phyloP scores from a whole-genome alignment of 2,797 vertebrate genomes.

The Otus scops region DNA sequence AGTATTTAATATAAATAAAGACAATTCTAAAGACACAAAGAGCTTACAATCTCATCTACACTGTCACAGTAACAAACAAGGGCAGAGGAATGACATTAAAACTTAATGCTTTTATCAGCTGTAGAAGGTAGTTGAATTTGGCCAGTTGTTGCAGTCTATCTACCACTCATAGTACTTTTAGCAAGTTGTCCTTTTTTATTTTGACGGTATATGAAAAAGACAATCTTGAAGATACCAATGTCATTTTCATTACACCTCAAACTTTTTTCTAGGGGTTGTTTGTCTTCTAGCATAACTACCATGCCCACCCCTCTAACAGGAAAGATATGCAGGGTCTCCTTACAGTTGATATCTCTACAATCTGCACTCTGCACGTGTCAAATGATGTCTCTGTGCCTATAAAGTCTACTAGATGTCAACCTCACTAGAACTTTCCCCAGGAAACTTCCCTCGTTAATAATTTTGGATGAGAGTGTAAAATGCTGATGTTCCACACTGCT shows the following conservation, averaged over 20 bases:
- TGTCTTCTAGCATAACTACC: neutral
- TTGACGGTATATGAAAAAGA: neutral
- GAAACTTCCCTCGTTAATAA: neutral
- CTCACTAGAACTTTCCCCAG: neutral
- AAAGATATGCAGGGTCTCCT: neutral
- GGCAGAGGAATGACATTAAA: neutral
- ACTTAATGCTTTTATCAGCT: neutral
- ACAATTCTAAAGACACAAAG: neutral
- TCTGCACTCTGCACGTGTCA: neutral
- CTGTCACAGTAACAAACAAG: neutral
- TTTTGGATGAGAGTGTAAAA: neutral
- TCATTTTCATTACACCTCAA: neutral
- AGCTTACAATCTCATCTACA: neutral
- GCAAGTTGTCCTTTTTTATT: neutral
- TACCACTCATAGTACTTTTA: neutral
- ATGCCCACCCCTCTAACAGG: neutral
- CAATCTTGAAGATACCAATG: neutral
- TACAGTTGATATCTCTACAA: neutral
- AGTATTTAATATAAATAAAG: neutral
- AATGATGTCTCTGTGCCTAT: neutral
- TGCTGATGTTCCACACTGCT: neutral
- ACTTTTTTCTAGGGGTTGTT: neutral
- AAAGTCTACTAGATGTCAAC: neutral
- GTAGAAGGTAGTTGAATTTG: neutral
- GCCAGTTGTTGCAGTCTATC: neutral